phyloP scores from a whole-genome alignment of 2,888 invertebrate species.

The Lordiphosa fenestrarum region DNA sequence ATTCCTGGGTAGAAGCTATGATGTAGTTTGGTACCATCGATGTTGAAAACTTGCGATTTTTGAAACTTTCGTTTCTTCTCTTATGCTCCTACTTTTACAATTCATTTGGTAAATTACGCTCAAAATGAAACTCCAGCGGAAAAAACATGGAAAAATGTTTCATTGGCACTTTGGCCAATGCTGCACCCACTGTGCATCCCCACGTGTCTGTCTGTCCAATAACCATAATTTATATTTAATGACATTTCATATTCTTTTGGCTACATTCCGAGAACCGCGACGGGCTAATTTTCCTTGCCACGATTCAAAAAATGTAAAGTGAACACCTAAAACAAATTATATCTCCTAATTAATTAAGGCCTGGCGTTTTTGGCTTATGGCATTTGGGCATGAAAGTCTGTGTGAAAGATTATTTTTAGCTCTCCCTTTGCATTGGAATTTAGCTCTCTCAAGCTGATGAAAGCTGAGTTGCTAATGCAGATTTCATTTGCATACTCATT shows the following conservation, averaged over 20 bases:
- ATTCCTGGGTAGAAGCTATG: too few species aligned
- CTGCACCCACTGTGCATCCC: neutral
- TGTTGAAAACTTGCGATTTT: too few species aligned
- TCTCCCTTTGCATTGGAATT: conserved; percentile 4
- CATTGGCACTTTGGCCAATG: too few species aligned
- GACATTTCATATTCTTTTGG: conserved; percentile 35
- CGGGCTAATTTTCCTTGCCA: conserved; percentile 2
- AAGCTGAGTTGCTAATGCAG: neutral
- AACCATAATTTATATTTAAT: conserved; percentile 48
- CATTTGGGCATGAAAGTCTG: conserved; percentile 3
- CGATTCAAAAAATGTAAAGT: conserved; percentile 27
- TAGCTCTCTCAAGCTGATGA: too few species aligned
- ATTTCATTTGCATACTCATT: conserved; percentile 2
- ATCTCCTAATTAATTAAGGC: conserved; percentile 7
- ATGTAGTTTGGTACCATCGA: too few species aligned
- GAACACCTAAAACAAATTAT: conserved; percentile 36
- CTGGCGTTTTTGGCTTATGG: conserved; percentile 4
- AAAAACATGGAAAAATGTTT: too few species aligned
- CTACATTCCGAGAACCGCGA: conserved; percentile 1
- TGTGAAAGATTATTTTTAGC: neutral
- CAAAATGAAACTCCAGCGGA: too few species aligned
- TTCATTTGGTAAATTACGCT: too few species aligned
- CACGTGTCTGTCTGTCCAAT: conserved; percentile 24
- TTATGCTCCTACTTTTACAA: too few species aligned
- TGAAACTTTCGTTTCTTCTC: too few species aligned